Percentiles rank a stretch among this genome's conserved stretches.
Evolutionary conservation across 1,140 invertebrate species (phyloP).

Genomic region (Drosophila yakuba): DNA sequence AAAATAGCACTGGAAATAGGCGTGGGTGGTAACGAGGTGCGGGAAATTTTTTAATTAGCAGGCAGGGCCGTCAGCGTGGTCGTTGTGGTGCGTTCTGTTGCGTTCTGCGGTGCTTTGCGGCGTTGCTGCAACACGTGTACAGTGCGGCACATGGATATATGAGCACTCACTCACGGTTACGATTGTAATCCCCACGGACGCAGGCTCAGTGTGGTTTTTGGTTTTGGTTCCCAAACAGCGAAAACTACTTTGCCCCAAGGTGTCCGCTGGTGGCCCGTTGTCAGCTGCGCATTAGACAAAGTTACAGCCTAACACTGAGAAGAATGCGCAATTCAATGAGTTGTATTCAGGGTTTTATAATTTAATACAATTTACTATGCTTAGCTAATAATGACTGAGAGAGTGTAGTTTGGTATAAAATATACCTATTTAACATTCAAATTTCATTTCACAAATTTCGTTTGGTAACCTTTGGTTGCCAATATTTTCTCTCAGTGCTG

Average conservation of each 20-base stretch:
- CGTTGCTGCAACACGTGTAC: slow-evolving; percentile 52
- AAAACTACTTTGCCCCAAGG: slow-evolving; percentile 81
- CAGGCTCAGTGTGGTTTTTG: slow-evolving; percentile 37
- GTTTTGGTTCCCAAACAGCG: slow-evolving; percentile 63
- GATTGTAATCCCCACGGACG: slow-evolving; percentile 56
- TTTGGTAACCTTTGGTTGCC: too few species aligned
- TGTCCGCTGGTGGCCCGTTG: slow-evolving; percentile 42
- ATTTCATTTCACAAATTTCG: neutral
- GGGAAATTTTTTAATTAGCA: slow-evolving; percentile 75
- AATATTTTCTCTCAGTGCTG: neutral
- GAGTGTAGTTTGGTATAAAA: too few species aligned
- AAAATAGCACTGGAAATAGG: neutral
- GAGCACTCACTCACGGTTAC: slow-evolving; percentile 16
- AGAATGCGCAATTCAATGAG: neutral
- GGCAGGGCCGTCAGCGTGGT: slow-evolving; percentile 33
- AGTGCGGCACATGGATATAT: slow-evolving; percentile 39
- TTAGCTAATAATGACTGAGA: too few species aligned
- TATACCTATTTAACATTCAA: neutral
- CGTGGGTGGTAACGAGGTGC: slow-evolving; percentile 24
- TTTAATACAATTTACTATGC: too few species aligned
- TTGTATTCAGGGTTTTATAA: neutral
- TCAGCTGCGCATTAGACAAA: slow-evolving; percentile 71
- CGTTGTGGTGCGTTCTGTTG: slow-evolving; percentile 34
- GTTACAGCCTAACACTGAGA: slow-evolving; percentile 4
- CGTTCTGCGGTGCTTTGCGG: slow-evolving; percentile 39